Conservation (phyloP, 2,113 vertebrate species). For the Gavia stellata region DNA sequence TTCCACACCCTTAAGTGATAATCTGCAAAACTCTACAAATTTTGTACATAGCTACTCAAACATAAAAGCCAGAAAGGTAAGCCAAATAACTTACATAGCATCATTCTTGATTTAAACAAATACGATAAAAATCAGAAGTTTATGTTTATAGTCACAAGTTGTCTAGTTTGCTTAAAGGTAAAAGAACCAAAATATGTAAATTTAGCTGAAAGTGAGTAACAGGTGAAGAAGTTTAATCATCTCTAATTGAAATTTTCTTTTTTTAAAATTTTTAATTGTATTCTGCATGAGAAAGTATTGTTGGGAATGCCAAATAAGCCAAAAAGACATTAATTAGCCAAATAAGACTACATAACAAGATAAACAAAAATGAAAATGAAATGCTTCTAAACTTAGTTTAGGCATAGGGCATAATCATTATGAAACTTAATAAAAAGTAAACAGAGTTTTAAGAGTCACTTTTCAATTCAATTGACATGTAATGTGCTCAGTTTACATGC, state of each 20-base stretch:
- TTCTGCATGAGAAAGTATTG: background rate
- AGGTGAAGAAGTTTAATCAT: background rate
- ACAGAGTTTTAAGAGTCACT: slow-evolving; percentile 1
- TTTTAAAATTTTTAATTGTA: background rate
- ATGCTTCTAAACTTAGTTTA: slow-evolving; percentile 17
- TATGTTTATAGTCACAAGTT: background rate
- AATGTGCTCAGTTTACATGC: background rate
- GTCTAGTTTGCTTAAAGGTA: background rate
- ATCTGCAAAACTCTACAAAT: background rate
- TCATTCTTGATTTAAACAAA: background rate
- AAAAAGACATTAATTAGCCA: background rate
- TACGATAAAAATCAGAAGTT: background rate
- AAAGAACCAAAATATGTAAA: background rate
- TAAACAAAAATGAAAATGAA: slow-evolving; percentile 19
- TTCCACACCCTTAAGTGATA: background rate
- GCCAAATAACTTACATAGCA: background rate
- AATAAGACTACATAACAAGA: background rate
- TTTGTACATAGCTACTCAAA: background rate
- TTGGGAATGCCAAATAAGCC: background rate
- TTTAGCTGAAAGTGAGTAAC: background rate
- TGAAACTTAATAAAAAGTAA: slow-evolving; percentile 5
- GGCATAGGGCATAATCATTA: background rate
- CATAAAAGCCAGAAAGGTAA: background rate
- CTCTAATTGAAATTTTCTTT: background rate
- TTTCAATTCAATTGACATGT: slow-evolving; percentile 9